phyloP scores from a whole-genome alignment of 30 jellyfish, hydroid and myxozoan species.

The Pelagia noctiluca region DNA sequence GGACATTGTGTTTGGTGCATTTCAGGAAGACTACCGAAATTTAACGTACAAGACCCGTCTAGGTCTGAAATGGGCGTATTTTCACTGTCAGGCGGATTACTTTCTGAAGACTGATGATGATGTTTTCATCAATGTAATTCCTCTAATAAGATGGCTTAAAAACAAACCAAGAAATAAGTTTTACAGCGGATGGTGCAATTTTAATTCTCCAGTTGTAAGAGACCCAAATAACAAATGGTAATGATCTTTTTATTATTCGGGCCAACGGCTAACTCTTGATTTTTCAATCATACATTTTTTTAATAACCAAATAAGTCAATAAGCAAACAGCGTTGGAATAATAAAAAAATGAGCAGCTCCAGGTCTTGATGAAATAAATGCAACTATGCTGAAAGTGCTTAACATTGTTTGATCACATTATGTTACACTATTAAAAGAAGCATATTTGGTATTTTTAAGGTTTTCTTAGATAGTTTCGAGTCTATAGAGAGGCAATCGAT shows the following conservation, averaged over 20 bases:
- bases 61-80: constrained; percentile 92
- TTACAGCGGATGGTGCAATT: constrained; percentile 93
- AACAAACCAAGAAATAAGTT: constrained; percentile 55
- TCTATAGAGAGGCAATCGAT: no score
- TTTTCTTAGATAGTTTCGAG: no score
- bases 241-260: neutral
- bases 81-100: constrained; percentile 68
- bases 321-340: no score
- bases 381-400: no score
- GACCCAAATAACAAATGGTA: constrained; percentile 90
- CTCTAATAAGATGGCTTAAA: constrained; percentile 80
- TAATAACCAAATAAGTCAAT: no score
- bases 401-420: no score
- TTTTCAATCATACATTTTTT: no score
- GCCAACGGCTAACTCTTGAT: no score
- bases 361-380: no score
- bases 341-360: no score
- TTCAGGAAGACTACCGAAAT: constrained; percentile 78
- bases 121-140: constrained; percentile 80
- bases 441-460: no score
- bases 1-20: constrained; percentile 88
- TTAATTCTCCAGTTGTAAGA: constrained; percentile 87
- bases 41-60: constrained; percentile 86
- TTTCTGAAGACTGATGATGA: constrained; percentile 95
- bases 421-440: no score